Evolutionary conservation across 2,797 vertebrate species (phyloP).

Genomic region (Meriones psammophilus): DNA sequence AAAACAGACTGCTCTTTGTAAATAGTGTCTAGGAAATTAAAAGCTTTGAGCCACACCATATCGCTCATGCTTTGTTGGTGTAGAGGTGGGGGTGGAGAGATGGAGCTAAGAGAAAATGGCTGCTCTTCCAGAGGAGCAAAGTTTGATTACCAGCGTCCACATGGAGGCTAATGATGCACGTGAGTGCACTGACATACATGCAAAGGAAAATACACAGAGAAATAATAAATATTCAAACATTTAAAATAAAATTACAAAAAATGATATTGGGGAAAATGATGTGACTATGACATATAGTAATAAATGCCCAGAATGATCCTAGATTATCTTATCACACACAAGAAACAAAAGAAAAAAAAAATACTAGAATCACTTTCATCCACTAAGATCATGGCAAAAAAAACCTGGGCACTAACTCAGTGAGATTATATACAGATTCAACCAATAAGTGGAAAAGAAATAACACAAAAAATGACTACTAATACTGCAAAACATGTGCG

Average conservation of each 20-base stretch:
- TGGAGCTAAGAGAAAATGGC: not conserved
- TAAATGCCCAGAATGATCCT: not conserved
- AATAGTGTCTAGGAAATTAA: not conserved
- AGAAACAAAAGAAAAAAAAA: not conserved
- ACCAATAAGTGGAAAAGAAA: not conserved
- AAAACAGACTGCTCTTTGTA: not conserved
- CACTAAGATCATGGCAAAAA: not conserved
- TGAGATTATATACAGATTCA: not conserved
- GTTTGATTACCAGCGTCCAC: not conserved
- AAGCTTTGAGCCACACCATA: not conserved
- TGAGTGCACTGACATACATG: not conserved
- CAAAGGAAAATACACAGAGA: not conserved
- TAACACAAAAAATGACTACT: not conserved
- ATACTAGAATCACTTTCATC: not conserved
- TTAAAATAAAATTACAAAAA: not conserved
- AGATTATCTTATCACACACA: not conserved
- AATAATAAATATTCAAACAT: not conserved
- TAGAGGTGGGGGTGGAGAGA: not conserved
- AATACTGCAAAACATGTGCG: not conserved
- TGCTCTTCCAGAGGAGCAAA: not conserved
- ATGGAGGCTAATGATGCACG: not conserved
- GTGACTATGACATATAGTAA: not conserved
- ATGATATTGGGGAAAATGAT: not conserved
- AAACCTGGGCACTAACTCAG: not conserved
- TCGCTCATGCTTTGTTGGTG: not conserved